Evolutionary conservation across 1,140 invertebrate genomes (phyloP), one percentile per base, ranked within the genome.

Genomic region (Littorina saxatilis): DNA sequence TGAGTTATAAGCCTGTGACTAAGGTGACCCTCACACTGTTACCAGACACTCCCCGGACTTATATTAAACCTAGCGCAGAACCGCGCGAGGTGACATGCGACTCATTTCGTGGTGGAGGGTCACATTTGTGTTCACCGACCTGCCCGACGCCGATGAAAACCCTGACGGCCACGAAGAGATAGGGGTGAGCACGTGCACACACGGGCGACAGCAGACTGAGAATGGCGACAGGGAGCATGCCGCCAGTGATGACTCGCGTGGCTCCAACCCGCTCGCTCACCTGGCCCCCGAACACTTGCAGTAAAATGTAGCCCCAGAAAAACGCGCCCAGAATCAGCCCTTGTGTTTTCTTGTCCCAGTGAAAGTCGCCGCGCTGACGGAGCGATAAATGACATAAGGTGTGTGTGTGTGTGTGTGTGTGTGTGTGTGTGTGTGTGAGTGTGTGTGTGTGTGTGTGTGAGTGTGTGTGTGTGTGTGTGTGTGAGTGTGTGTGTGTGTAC

Each of bases 151-250:
- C 93, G 27, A 93, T 88, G 3, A 93, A 63, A 11, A 92, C 89
- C 55, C 93, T 79, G 2, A 93, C 84, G 29, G 88, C 84, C n/a
- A 93, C 82, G 13, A 93, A 89, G 0, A 89, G 83, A 40, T 88
- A 91, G 23, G 92, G 89, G 82, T 88, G 86, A 0, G 86, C 96
- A 35, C 95, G 94, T 0, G 96, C 96, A 0, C 96, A 93, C 5
- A 95, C 91, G 1, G 97, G 97, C 0, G 96, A 97, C 32, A 98
- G 55, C 88, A 99, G 90, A 0, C 96, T 98, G 40, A 98, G 92
- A 11, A 97, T 89, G 0, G 97, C 95, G 1, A 97, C 97, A 0
- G 94, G 93, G 0, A 96, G 94, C 47, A 98, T 95, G 35, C 97
- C 96, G 85, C 95, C 92, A 43, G 96, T 96, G 89, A 97, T 96